Base-by-base conservation (phyloP, 2,797 vertebrate species). In the Siniperca scherzeri region DNA sequence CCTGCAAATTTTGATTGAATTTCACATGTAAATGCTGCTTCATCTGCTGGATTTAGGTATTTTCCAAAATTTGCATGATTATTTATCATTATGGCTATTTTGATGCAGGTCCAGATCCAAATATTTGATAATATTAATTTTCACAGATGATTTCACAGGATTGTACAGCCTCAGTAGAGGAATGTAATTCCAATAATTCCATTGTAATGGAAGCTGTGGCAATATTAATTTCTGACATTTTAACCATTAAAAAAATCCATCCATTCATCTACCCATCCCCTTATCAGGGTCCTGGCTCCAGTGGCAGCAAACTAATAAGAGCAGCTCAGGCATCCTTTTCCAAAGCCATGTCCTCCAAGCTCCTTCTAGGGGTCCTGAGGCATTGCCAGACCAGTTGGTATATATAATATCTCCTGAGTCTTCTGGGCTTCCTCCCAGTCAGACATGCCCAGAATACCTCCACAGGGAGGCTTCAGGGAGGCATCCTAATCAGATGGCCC, bases 401-500 rank as follows among this genome's bases (percentile, higher is more conserved):
- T 87, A 80, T 30, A 78, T 78, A 88, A 81, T 89, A 82, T 68
- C 83, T 72, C 22, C 46, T 0, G n/a, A 80, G 73, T 84, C 76
- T 84, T 84, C 77, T 77, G 85, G 81, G 88, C 78, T 84, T 86
- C 75, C 70, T 90, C 83, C 50, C 42, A 84, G 89, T 84, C 67
- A 87, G 82, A 88, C 74, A 59, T 92, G 84, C 61, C 74, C 69
- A 64, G 84, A 89, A 89, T 85, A 59, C 78, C 71, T 84, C 75
- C 60, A 74, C 25, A 22, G 78, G 76, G 71, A 87, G 44, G 78
- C 86, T 88, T 90, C 75, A 52, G 85, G 86, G 75, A 85, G 80
- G 88, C 81, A 73, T 87, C 82, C 81, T 89, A 84, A 92, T 91
- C 92, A 92, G 87, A 92, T 87, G 80, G 77, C 70, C 70, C 73